phyloP scores from a whole-genome alignment of 2,888 invertebrate genomes.

The Amphimallon solstitiale region DNA sequence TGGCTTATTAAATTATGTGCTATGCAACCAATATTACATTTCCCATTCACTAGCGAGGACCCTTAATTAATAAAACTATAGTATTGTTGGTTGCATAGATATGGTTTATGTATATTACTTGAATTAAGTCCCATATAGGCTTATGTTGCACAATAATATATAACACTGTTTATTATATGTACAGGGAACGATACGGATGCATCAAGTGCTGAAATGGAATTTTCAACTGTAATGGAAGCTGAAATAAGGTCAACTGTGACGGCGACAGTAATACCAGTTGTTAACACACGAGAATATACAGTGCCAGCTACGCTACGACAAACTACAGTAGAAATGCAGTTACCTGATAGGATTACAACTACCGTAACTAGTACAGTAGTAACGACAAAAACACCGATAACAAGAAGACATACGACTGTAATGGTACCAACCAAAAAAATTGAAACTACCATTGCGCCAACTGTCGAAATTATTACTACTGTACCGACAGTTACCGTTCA shows the following conservation, averaged over 20 bases:
- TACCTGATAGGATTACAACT: not conserved
- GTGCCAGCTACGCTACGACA: conserved; percentile 39
- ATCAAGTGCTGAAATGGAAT: not conserved
- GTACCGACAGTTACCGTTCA: not conserved
- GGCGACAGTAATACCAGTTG: not conserved
- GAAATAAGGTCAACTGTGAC: conserved; percentile 12
- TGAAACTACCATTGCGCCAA: conserved; percentile 9
- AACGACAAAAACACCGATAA: conserved; percentile 29
- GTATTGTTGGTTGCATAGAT: too few relatives aligned
- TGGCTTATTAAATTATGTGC: too few relatives aligned
- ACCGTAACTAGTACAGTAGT: conserved; percentile 1
- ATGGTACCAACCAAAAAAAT: conserved; percentile 6
- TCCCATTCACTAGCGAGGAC: too few relatives aligned
- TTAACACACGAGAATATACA: not conserved
- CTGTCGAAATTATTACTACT: not conserved
- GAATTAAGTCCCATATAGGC: too few relatives aligned
- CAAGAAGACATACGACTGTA: not conserved
- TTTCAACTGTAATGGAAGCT: conserved; percentile 14
- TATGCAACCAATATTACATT: too few relatives aligned
- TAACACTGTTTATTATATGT: too few relatives aligned
- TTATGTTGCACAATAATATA: too few relatives aligned
- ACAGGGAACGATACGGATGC: not conserved
- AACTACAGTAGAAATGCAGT: not conserved
- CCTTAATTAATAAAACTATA: too few relatives aligned
- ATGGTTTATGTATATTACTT: too few relatives aligned